These are phyloP conservation scores for Spatulosminthurus flaviceps DNA, from an alignment of 2,888 invertebrate species.

Conservation along the genomic window DNA sequence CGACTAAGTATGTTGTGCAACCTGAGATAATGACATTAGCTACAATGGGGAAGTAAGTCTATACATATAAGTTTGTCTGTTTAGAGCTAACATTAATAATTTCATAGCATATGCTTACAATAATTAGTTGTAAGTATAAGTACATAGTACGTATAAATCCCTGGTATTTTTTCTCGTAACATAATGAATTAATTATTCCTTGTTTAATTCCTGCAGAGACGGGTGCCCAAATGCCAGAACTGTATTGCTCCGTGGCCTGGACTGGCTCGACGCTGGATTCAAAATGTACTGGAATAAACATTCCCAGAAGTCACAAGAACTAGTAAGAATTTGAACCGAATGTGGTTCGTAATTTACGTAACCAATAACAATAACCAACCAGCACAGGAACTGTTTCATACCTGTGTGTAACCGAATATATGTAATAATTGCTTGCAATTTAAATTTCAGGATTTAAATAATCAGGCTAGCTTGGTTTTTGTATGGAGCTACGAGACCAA, in stretches of 20 bases:
- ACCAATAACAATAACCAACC: not conserved
- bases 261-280: slow-evolving; percentile 86
- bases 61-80: not conserved
- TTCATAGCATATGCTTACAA: not conserved
- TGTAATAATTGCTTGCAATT: too few species aligned
- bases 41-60: slow-evolving; percentile 80
- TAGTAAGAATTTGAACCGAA: slow-evolving; percentile 71
- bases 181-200: too few species aligned
- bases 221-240: slow-evolving; percentile 88
- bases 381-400: too few species aligned
- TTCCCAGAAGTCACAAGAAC: slow-evolving; percentile 88
- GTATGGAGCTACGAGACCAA: not conserved
- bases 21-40: slow-evolving; percentile 92
- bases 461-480: not conserved
- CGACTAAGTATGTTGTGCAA: slow-evolving; percentile 78
- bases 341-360: too few species aligned
- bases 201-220: slow-evolving; percentile 70
- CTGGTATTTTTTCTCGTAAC: too few species aligned
- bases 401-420: too few species aligned
- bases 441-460: not conserved
- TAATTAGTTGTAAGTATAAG: not conserved
- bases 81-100: not conserved
- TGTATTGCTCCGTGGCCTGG: slow-evolving; percentile 88
- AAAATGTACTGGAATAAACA: slow-evolving; percentile 93
- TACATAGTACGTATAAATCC: too few species aligned